Evolutionary conservation across 1,140 invertebrate genomes (phyloP), one percentile per base, ranked within the genome.

Genomic region (Dinoponera quadriceps): DNA sequence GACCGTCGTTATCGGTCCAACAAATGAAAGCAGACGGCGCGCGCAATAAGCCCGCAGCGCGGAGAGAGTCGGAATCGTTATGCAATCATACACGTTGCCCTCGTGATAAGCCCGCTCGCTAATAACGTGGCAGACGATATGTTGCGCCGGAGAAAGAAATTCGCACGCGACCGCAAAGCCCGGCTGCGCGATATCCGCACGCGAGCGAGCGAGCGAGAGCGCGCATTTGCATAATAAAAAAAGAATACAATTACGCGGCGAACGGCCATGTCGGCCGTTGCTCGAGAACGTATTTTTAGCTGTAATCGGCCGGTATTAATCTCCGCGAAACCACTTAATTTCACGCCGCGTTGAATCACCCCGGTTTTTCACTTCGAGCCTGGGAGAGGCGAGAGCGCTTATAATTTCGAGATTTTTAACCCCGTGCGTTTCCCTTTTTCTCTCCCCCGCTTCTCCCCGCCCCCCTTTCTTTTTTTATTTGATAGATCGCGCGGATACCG

Each of bases 301-400:
- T 59, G 75, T 80, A 80, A 80, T 80, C 75, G 65, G 75, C 65
- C 65, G 51, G 75, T 69, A 80, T 80, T 80, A 80, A 80, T 80
- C 75, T 80, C 38, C 75, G 75, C 75, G 75, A 80, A 71, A 80
- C 75, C 65, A 80, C 75, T 80, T 80, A 80, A 80, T 80, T 80
- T 80, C 75, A 80, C 75, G 75, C 75, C 49, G 75, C 75, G 75
- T 80, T 80, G 75, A 80, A 80, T 80, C 75, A 33, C 75, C 33
- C 65, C 75, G 57, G 65, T 71, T 80, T 80, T 80, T 80, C 75
- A 80, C 75, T 80, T 80, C 65, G 33, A 44, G 29, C 25, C 27
- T 20, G n/a, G 38, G 4, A 9, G 38, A 44, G 25, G 65, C 16
- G 22, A 7, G 22, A 44, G 51, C 54, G 65, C 65, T 51, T 75